phyloP scores from a whole-genome alignment of 2,888 invertebrate genomes.

The Platycnemis pennipes region DNA sequence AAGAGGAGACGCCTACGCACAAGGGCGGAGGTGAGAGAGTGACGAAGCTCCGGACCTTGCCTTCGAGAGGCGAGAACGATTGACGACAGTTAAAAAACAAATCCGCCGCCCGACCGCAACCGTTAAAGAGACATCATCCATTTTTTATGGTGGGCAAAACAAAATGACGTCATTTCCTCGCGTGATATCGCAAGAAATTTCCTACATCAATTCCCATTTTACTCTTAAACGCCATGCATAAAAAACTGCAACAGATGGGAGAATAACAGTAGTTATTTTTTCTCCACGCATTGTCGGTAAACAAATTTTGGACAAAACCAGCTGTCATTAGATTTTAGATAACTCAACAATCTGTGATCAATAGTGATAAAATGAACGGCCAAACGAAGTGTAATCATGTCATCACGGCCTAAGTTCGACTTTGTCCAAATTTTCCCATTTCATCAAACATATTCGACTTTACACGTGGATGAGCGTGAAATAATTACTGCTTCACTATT shows the following conservation, averaged over 20 bases:
- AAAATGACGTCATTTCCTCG: background rate
- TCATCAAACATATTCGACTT: no score
- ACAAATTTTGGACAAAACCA: no score
- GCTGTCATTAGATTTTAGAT: no score
- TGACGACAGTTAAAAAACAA: background rate
- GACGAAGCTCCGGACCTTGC: background rate
- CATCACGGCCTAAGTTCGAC: no score
- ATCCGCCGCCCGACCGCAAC: background rate
- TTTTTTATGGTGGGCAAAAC: background rate
- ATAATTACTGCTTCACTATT: no score
- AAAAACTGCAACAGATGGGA: background rate
- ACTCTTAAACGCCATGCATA: background rate
- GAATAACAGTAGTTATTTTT: no score
- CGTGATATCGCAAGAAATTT: background rate
- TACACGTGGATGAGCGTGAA: no score
- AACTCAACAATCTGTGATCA: no score
- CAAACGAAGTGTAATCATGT: no score
- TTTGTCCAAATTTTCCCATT: no score
- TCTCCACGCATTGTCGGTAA: no score
- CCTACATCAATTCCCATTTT: background rate
- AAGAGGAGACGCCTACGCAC: background rate
- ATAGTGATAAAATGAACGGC: no score
- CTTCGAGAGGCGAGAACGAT: background rate
- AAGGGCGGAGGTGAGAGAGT: background rate
- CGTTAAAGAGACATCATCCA: constrained; percentile 19